Evolutionary conservation across 2,888 invertebrate genomes (phyloP).

Genomic region (Phortica magna): DNA sequence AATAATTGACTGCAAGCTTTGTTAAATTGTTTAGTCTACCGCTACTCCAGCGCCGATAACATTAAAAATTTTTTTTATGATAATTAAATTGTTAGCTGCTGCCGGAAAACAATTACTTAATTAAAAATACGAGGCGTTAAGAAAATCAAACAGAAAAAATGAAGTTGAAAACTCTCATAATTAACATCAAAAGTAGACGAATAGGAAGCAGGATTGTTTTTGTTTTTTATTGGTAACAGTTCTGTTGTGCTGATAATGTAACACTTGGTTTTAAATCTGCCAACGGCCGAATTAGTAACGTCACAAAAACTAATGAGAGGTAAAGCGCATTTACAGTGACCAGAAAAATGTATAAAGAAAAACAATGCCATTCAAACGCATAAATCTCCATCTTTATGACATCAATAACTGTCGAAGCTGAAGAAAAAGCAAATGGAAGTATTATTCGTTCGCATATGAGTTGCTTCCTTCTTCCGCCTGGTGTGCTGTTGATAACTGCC

Average conservation of each 20-base stretch:
- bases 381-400: slow-evolving; percentile 72
- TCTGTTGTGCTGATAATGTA: no score
- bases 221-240: no score
- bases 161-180: background rate
- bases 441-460: slow-evolving; percentile 46
- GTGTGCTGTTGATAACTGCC: slow-evolving; percentile 54
- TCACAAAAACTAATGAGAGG: background rate
- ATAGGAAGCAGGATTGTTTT: no score
- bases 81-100: slow-evolving; percentile 12
- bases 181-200: no score
- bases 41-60: slow-evolving; percentile 2
- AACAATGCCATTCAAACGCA: slow-evolving; percentile 41
- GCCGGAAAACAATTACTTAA: background rate
- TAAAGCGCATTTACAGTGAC: background rate
- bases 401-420: slow-evolving; percentile 67
- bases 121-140: slow-evolving; percentile 26
- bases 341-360: slow-evolving; percentile 1
- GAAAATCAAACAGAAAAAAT: background rate
- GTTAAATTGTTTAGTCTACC: slow-evolving; percentile 30
- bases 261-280: no score
- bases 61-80: slow-evolving; percentile 1
- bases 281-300: no score
- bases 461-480: slow-evolving; percentile 44
- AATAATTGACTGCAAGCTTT: slow-evolving; percentile 2
- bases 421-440: slow-evolving; percentile 36